phyloP scores from a whole-genome alignment of 2,888 invertebrate genomes.

The Geophilus truncorum region DNA sequence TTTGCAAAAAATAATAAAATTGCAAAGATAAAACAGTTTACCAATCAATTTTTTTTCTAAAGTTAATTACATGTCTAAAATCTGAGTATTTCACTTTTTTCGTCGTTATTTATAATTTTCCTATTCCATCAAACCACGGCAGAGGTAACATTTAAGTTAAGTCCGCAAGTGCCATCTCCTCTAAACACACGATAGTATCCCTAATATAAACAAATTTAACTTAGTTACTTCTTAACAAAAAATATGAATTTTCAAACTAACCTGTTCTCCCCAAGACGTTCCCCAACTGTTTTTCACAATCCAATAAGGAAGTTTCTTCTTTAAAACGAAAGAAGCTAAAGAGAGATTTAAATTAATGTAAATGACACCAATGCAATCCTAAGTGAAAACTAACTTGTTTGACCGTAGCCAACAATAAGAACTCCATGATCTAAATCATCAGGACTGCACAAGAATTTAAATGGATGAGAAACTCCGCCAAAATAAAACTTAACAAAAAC shows the following conservation, averaged over 20 bases:
- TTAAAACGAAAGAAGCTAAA: conserved; percentile 56
- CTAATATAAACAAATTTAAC: conserved; percentile 51
- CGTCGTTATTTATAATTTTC: not conserved
- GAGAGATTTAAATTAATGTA: conserved; percentile 30
- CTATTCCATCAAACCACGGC: conserved; percentile 50
- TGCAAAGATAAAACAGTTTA: too few relatives aligned
- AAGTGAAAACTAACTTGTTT: conserved; percentile 53
- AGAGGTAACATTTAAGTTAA: conserved; percentile 85
- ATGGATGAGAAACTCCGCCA: conserved; percentile 91
- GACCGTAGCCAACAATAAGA: conserved; percentile 88
- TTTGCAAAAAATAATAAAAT: too few relatives aligned
- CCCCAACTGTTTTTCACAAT: conserved; percentile 96
- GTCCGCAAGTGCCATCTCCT: conserved; percentile 91
- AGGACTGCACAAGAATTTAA: conserved; percentile 72
- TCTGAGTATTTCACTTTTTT: not conserved
- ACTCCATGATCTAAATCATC: conserved; percentile 84
- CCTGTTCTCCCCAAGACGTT: conserved; percentile 76
- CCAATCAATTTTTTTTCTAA: too few relatives aligned
- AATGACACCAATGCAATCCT: not conserved
- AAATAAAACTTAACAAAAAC: conserved; percentile 94
- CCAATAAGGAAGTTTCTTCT: conserved; percentile 82
- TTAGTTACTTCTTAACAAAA: too few relatives aligned
- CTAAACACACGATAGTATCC: conserved; percentile 92
- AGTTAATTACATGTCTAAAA: too few relatives aligned
- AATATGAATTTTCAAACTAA: too few relatives aligned